A percentile compares a stretch with the other conserved stretches of the same genome.
These are phyloP conservation scores for Drosophila diplacantha DNA, from an alignment of 2,888 invertebrate species.

Conservation along the genomic window DNA sequence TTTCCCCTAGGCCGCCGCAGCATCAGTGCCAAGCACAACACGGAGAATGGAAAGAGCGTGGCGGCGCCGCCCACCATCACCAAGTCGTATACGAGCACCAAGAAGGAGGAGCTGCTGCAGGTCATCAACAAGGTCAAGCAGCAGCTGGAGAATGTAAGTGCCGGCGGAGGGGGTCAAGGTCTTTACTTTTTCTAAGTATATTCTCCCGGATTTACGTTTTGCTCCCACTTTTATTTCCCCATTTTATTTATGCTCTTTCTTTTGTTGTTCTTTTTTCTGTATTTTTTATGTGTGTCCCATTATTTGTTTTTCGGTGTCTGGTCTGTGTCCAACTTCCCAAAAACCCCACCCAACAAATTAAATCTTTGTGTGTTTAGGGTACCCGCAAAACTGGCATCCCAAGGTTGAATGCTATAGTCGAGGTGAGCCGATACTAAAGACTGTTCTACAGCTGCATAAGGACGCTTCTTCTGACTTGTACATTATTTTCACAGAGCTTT, in stretches of 20 bases:
- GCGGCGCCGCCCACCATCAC: slow-evolving; percentile 75
- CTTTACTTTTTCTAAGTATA: slow-evolving; percentile 2
- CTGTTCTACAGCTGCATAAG: background rate
- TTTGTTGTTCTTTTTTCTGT: slow-evolving; percentile 41
- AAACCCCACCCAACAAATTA: slow-evolving; percentile 20
- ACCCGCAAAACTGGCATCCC: slow-evolving; percentile 75
- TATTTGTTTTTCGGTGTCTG: slow-evolving; percentile 59
- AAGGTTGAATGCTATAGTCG: slow-evolving; percentile 75
- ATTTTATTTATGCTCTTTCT: slow-evolving; percentile 46
- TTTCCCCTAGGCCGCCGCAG: slow-evolving; percentile 79
- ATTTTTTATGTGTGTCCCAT: slow-evolving; percentile 53
- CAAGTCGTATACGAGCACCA: slow-evolving; percentile 78
- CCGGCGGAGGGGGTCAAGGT: background rate
- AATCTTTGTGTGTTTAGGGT: slow-evolving; percentile 66
- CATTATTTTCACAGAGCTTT: slow-evolving; percentile 12
- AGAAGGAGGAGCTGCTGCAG: slow-evolving; percentile 86
- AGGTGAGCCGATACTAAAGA: slow-evolving; percentile 74
- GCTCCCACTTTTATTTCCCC: slow-evolving; percentile 16
- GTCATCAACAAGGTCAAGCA: slow-evolving; percentile 90
- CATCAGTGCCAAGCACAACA: slow-evolving; percentile 82
- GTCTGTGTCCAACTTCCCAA: slow-evolving; percentile 33
- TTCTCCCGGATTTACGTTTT: slow-evolving; percentile 13
- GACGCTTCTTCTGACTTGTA: slow-evolving; percentile 6
- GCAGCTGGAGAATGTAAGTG: slow-evolving; percentile 90
- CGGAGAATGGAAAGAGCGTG: slow-evolving; percentile 73